Evolutionary conservation across 2,888 invertebrate species (phyloP).

Genomic region (Melikaiella ostensackeni): DNA sequence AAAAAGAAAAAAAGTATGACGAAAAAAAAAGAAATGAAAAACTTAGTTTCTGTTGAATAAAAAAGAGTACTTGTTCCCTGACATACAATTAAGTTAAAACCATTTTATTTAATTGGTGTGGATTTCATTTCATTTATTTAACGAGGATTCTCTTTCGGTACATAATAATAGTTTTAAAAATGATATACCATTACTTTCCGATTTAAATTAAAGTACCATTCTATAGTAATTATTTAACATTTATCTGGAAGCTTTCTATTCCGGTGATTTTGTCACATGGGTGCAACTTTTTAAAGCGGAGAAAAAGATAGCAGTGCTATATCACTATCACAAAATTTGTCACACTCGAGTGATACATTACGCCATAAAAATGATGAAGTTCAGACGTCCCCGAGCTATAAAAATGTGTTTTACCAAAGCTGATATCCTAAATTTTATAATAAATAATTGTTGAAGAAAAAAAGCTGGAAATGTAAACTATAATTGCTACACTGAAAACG

Average conservation of each 20-base stretch:
- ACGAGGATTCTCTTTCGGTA: background rate
- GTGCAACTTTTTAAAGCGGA: background rate
- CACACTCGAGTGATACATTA: constrained; percentile 35
- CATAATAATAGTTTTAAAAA: background rate
- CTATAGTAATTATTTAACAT: background rate
- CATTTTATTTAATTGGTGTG: too few species aligned
- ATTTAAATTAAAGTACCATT: too few species aligned
- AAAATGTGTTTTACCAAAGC: constrained; percentile 17
- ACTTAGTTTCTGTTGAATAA: background rate
- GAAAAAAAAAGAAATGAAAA: background rate
- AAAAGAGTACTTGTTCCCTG: too few species aligned
- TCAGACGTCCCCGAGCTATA: constrained; percentile 17
- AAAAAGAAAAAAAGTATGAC: background rate
- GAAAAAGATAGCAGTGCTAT: constrained; percentile 2
- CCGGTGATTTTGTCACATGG: background rate
- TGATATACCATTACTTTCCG: too few species aligned
- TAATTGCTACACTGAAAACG: too few species aligned
- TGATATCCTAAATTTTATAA: constrained; percentile 9
- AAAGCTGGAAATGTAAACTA: background rate
- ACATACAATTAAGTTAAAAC: too few species aligned
- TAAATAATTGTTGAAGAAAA: constrained; percentile 9
- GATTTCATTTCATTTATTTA: background rate
- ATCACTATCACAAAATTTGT: constrained; percentile 32
- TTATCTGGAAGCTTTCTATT: constrained; percentile 2
- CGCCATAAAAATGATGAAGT: constrained; percentile 36